Evolutionary conservation across 64 coral and sea anemone genomes (phyloP), one percentile per base, ranked within the genome.

Genomic region (Dendrophyllia cribrosa): DNA sequence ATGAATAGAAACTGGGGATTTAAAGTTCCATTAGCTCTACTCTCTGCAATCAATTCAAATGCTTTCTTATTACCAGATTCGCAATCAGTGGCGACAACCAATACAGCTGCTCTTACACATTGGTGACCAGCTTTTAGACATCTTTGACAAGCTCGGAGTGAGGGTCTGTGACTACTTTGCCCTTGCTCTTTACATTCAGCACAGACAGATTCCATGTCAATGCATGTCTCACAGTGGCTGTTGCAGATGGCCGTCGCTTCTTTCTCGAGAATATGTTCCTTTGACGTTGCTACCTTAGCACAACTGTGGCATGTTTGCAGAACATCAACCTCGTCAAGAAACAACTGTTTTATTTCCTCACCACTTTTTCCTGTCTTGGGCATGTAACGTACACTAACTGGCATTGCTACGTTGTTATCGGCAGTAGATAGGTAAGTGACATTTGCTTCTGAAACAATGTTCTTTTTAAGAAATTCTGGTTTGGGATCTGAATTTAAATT

Each of bases 61-160:
- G 93, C 93, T 52, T 89, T 89, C 78, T 90, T 90, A 75, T 95
- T 91, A 1, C 93, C 88, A 58, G 88, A 89, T 87, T 95, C 82
- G 16, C 82, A 95, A 25, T 87, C 88, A 51, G 82, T 74, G 20
- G 22, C 59, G 10, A 95, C 51, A 62, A 91, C 83, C 78, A 95
- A 59, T 63, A 91, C 82, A 51, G 77, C 82, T 12, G 43, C 26
- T 87, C 82, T 34, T 48, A 79, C 21, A 70, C 93, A 91, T 63
- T 75, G 81, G 7, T 56, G 21, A 62, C 86, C 78, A 50, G 71
- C 34, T 50, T 81, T 34, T 59, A 86, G 16, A 59, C 78, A 95
- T 25, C 20, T 8, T 70, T 87, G 61, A 34, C 82, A 87, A 50
- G 88, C 81, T 44, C 21, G 20, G 4, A 74, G 23, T 17, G 76